phyloP scores from a whole-genome alignment of 2,888 invertebrate genomes.

The Branchinecta sandiegonensis region DNA sequence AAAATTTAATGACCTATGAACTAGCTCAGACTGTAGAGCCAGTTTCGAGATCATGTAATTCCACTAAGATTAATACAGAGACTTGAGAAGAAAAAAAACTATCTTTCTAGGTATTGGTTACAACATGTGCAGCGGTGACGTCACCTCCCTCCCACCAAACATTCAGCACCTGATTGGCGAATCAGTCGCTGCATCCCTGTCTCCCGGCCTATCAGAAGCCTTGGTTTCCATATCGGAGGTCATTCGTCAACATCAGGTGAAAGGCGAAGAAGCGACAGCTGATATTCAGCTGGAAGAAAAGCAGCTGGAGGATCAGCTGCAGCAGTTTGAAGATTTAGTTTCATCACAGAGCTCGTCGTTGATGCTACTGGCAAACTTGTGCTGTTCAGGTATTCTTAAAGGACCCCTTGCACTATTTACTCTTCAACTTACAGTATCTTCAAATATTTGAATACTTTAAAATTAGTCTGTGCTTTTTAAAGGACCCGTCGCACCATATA shows the following conservation, averaged over 20 bases:
- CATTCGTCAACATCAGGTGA: neutral
- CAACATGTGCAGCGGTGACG: constrained; percentile 1
- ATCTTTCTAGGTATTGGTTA: neutral
- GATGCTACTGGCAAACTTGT: neutral
- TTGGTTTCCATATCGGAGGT: neutral
- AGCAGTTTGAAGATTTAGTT: neutral
- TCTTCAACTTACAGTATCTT: too few relatives aligned
- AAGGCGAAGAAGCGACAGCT: constrained; percentile 2
- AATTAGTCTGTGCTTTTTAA: too few relatives aligned
- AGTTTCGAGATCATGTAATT: too few relatives aligned
- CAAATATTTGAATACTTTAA: too few relatives aligned
- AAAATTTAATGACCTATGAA: too few relatives aligned
- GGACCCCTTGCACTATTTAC: too few relatives aligned
- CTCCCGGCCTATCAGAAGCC: neutral
- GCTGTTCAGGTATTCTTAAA: neutral
- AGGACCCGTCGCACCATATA: too few relatives aligned
- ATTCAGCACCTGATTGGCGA: constrained; percentile 2
- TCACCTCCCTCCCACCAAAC: neutral
- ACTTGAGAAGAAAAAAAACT: too few relatives aligned
- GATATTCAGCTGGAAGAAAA: neutral
- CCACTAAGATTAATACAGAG: too few relatives aligned
- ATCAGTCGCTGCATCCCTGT: neutral
- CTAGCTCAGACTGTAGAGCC: too few relatives aligned
- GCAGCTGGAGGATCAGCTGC: neutral
- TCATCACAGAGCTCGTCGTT: neutral